These are phyloP conservation scores for Rhynchomys soricoides DNA, from an alignment of 2,113 vertebrate genomes.

Conservation along the genomic window DNA sequence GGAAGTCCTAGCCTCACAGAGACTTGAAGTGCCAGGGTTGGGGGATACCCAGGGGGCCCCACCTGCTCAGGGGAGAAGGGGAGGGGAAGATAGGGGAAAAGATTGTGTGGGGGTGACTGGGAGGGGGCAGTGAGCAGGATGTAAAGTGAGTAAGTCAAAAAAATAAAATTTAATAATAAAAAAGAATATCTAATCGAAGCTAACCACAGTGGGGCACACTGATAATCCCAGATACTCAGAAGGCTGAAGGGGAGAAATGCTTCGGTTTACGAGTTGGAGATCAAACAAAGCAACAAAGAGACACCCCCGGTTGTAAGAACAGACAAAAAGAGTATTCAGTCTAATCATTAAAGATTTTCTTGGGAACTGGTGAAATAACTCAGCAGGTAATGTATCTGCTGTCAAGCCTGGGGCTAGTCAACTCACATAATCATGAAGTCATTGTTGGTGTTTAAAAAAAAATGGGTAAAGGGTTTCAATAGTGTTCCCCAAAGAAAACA, in stretches of 20 bases:
- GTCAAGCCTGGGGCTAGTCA: not conserved
- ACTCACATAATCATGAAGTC: not conserved
- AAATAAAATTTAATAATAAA: too few species aligned
- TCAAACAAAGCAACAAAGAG: not conserved
- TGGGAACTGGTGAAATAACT: not conserved
- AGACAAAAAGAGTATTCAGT: not conserved
- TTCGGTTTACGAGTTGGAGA: not conserved
- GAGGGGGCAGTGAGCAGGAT: too few species aligned
- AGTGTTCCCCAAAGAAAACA: not conserved
- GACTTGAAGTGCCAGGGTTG: too few species aligned
- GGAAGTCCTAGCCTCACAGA: too few species aligned
- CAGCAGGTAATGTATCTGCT: not conserved
- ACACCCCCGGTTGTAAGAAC: not conserved
- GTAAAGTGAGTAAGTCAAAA: too few species aligned
- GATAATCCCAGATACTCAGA: not conserved
- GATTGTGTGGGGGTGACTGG: too few species aligned
- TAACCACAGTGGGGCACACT: too few species aligned
- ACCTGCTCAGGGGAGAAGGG: too few species aligned
- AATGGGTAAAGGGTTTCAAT: not conserved
- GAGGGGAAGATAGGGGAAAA: too few species aligned
- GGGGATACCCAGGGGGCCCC: too few species aligned
- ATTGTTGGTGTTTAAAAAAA: not conserved
- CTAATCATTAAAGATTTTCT: not conserved
- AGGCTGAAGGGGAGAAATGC: not conserved
- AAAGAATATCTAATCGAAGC: not conserved